A percentile compares a stretch with the other conserved stretches of the same genome.
Evolutionary conservation across 2,113 vertebrate species (phyloP).

Genomic region (Corythoichthys haematopterus): DNA sequence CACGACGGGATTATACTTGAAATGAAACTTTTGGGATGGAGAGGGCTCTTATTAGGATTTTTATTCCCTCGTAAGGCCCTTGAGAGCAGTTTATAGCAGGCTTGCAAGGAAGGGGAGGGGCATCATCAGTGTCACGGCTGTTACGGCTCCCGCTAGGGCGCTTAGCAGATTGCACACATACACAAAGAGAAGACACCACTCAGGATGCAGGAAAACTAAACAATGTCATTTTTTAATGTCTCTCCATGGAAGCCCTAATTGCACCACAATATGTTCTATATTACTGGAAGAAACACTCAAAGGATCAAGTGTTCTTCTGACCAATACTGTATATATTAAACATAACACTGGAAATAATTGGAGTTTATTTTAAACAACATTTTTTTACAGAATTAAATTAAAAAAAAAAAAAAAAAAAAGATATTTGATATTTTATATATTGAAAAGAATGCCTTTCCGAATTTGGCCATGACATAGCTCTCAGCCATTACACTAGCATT

Average conservation of each 20-base stretch:
- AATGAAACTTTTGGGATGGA: slow-evolving; percentile 68
- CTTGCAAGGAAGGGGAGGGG: slow-evolving; percentile 33
- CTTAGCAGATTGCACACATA: slow-evolving; percentile 39
- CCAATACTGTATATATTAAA: no score
- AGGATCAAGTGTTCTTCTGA: no score
- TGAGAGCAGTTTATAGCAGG: slow-evolving; percentile 44
- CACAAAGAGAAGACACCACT: slow-evolving; percentile 18
- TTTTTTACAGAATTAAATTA: no score
- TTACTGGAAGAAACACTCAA: no score
- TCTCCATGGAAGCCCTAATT: not conserved
- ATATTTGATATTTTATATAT: no score
- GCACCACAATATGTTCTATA: not conserved
- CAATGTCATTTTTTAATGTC: not conserved
- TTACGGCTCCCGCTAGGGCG: slow-evolving; percentile 43
- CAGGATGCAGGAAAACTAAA: not conserved
- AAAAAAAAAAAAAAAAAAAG: no score
- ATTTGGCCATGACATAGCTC: no score
- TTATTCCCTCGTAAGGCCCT: slow-evolving; percentile 23
- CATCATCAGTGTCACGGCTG: slow-evolving; percentile 52
- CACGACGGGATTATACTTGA: slow-evolving; percentile 64
- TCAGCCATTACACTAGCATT: no score
- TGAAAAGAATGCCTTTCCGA: no score
- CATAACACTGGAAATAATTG: no score
- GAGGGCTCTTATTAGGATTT: slow-evolving; percentile 54
- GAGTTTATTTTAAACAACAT: no score